Evolutionary conservation across 2,888 invertebrate species (phyloP).

Genomic region (Linnaemya vulpina): DNA sequence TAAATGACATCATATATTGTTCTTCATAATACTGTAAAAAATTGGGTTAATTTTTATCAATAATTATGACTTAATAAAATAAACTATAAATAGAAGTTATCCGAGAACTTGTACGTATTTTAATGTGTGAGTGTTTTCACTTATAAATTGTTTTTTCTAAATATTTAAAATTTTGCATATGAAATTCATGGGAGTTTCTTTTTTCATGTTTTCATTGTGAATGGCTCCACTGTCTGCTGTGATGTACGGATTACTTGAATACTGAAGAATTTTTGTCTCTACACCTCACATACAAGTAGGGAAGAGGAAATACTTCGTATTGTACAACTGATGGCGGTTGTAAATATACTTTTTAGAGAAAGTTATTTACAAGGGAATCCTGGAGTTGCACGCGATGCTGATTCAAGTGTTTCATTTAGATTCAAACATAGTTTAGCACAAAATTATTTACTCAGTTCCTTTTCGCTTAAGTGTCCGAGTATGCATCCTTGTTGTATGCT

Average conservation of each 20-base stretch:
- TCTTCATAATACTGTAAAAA: too few relatives aligned
- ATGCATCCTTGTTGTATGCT: slow-evolving; percentile 19
- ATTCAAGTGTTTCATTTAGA: slow-evolving; percentile 70
- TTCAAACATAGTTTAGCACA: slow-evolving; percentile 29
- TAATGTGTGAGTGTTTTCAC: too few relatives aligned
- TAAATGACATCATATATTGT: too few relatives aligned
- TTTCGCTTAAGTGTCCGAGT: slow-evolving; percentile 22
- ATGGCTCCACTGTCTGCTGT: not conserved
- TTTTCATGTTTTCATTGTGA: not conserved
- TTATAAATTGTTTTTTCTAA: too few relatives aligned
- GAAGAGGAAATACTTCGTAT: not conserved
- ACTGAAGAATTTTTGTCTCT: not conserved
- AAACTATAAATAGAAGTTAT: too few relatives aligned
- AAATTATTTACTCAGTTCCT: slow-evolving; percentile 15
- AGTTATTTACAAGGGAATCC: slow-evolving; percentile 25
- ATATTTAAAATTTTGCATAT: too few relatives aligned
- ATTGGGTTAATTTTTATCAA: too few relatives aligned
- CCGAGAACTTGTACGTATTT: too few relatives aligned
- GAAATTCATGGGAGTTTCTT: too few relatives aligned
- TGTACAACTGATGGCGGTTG: not conserved
- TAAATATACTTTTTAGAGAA: slow-evolving; percentile 2
- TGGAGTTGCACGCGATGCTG: slow-evolving; percentile 69
- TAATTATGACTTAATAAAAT: too few relatives aligned
- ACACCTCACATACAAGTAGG: not conserved
- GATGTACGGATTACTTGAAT: not conserved